Evolutionary conservation across 2,888 invertebrate species (phyloP), one percentile per base, ranked within the genome.

Genomic region (Clitarchus hookeri): DNA sequence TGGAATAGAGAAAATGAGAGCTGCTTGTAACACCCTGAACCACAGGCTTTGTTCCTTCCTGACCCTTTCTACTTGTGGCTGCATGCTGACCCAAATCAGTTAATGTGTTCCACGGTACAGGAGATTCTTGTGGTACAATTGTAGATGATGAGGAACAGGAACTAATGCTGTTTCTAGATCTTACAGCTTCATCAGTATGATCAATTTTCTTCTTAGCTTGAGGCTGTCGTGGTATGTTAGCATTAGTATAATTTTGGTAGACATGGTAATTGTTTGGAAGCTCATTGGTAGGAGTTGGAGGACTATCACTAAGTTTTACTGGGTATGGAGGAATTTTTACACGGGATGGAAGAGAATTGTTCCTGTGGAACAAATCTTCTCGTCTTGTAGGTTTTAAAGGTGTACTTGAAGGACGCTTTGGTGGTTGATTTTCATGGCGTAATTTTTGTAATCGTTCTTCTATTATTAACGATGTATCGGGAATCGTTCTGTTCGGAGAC

Each of bases 191-290:
- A 77, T 54, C 65, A 27, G 54, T 26, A n/a, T 44, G 27, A 44
- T 54, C 82, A 12, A 82, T 26, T 19, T 13, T 19, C 23, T 82
- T 82, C n/a, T 16, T 44, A 65, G n/a, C 65, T 65, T 84, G 19
- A 88, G 89, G 12, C 89, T 90, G 26, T 89, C 89, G 26, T 88
- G 88, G 79, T 25, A 86, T 87, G n/a, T 85, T 80, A 44, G 44
- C 82, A 44, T 82, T 82, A 11, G 82, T 23, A 82, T 44, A 27
- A 36, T 82, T 82, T 82, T 82, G 36, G 44, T 82, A 82, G 13
- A 36, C 23, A 44, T 82, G 82, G 44, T 82, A 82, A 44, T 82
- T 27, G 19, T 82, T 27, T 82, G 82, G 82, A 82, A 44, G 44
- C 82, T 82, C 82, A 82, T 82, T 82, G 19, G 82, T 82, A 27